Evolutionary conservation across 1,140 invertebrate genomes (phyloP), one percentile per base, ranked within the genome.

Genomic region (Drosophila willistoni): DNA sequence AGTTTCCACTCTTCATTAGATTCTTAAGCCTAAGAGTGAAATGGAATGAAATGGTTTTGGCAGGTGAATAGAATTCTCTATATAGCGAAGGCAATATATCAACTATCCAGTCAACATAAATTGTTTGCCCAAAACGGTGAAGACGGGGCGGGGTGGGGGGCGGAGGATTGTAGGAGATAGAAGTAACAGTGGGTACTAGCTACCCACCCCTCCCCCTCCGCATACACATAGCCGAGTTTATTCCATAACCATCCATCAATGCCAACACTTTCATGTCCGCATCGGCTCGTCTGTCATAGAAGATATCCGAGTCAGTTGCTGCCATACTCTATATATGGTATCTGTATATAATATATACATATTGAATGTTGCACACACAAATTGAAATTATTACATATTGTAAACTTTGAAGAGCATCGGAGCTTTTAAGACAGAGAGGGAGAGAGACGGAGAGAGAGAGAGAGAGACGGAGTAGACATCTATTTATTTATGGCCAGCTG

Each of bases 301-400:
- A 73, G 72, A 84, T 83, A 84, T 73, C 9, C 57, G 47, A 59
- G 33, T 34, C 59, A 73, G 5, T 19, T 42, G 63, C 4, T 19
- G 19, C 10, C 10, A 44, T 14, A 14, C 54, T 36, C 63, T 41
- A 69, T 36, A 62, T 41, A 41, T 12, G 44, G 6, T 42, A 12
- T 7, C n/a, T 3, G 19, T 14, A 44, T 51, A 54, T 17, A 62
- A 39, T 63, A 62, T 42, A 70, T 64, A 55, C 12, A 63, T 62
- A 63, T 62, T 77, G 64, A 29, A 80, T 70, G 55, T 64, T 67
- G 82, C 44, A 51, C 44, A 51, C 17, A 22, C 73, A 82, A 87
- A 87, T 77, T 83, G 84, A 87, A 89, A 87, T 87, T 87, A 89
- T 85, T 76, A 81, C 78, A 78, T 57, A 78, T 71, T 81, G 82